A percentile compares a stretch with the other conserved stretches of the same genome.
These are phyloP conservation scores for Novumbra hubbsi DNA, from an alignment of 2,797 vertebrate species.

Conservation along the genomic window DNA sequence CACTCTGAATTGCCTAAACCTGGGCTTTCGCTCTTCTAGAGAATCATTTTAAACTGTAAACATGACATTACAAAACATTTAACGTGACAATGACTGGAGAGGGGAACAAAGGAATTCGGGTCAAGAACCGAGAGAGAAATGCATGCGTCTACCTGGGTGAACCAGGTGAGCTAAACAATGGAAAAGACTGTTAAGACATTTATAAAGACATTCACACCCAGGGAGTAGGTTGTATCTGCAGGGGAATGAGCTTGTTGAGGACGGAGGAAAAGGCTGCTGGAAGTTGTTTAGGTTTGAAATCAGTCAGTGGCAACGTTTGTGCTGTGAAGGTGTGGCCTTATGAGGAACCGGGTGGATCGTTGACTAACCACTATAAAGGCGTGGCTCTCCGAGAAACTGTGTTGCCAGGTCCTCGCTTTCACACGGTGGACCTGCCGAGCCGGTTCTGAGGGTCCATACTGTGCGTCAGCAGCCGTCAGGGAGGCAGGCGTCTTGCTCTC, in stretches of 20 bases:
- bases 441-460: constrained; percentile 49
- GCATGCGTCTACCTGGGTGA: background rate
- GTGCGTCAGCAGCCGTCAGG: constrained; percentile 47
- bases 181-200: no score
- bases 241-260: background rate
- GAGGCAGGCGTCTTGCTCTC: constrained; percentile 46
- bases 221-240: background rate
- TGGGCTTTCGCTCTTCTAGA: constrained; percentile 3
- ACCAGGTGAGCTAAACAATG: constrained; percentile 1
- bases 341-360: background rate
- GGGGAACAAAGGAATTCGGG: background rate
- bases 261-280: background rate
- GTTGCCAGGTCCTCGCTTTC: background rate
- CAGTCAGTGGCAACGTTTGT: background rate
- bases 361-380: background rate
- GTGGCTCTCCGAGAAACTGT: background rate
- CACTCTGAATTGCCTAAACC: background rate
- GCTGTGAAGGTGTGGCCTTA: constrained; percentile 1
- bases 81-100: background rate
- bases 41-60: background rate
- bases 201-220: no score
- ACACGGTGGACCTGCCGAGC: constrained; percentile 55
- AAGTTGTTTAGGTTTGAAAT: background rate
- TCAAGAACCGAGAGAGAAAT: background rate
- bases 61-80: background rate